Conservation (phyloP, 2,797 vertebrate genomes). For the Taenioides sp. region DNA sequence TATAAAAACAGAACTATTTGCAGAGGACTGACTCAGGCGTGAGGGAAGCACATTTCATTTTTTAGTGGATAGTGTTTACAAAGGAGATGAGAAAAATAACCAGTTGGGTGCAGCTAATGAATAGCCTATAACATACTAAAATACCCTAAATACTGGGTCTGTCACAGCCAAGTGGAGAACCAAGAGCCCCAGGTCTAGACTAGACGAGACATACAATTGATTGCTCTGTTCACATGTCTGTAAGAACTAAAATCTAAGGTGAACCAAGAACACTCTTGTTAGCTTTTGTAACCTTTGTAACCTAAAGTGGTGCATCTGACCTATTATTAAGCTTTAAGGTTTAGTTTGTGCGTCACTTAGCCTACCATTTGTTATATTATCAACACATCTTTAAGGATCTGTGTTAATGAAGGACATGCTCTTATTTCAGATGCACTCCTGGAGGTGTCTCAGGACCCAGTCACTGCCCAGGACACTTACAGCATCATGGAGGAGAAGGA, state of each 20-base stretch:
- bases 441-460: conserved; percentile 67
- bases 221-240: background rate
- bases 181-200: background rate
- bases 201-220: background rate
- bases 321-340: background rate
- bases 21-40: too few species aligned
- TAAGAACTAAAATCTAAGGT: too few species aligned
- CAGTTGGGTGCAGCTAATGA: too few species aligned
- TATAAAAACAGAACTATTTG: too few species aligned
- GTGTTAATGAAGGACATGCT: background rate
- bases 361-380: background rate
- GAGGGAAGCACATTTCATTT: too few species aligned
- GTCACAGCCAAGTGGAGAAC: background rate
- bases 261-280: background rate
- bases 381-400: background rate
- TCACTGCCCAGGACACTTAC: conserved; percentile 86
- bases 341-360: background rate
- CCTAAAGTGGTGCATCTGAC: background rate
- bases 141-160: too few species aligned
- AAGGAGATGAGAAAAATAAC: background rate
- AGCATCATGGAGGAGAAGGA: conserved; percentile 79
- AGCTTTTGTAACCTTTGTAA: background rate
- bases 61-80: background rate
- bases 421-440: conserved; percentile 23
- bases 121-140: too few species aligned